Evolutionary conservation across 2,113 vertebrate species (phyloP).

Genomic region (Mionectes macconnelli): DNA sequence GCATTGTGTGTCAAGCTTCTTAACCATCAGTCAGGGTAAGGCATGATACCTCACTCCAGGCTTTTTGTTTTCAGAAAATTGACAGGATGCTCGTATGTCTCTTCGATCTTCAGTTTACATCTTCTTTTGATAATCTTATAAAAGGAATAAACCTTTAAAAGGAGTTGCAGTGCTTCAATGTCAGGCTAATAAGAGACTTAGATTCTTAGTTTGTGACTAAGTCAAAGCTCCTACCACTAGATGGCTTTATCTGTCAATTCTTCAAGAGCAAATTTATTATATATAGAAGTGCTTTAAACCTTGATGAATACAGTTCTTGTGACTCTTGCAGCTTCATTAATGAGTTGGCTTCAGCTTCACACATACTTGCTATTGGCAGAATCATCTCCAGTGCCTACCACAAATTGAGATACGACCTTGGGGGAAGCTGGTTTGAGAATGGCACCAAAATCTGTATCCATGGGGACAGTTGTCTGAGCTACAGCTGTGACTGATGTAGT

Average conservation of each 20-base stretch:
- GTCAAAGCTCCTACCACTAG: constrained; percentile 12
- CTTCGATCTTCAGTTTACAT: neutral
- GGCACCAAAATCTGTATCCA: neutral
- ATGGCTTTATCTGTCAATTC: constrained; percentile 29
- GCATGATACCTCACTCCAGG: neutral
- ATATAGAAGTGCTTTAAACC: neutral
- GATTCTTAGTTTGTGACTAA: neutral
- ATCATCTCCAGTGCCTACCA: neutral
- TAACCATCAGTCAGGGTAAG: neutral
- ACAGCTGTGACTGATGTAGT: neutral
- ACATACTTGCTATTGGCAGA: neutral
- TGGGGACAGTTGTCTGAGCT: neutral
- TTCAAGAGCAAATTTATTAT: neutral
- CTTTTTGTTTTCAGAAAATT: neutral
- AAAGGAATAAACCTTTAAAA: neutral
- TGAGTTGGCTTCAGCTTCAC: neutral
- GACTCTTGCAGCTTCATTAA: neutral
- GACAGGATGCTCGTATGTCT: neutral
- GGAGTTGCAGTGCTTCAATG: neutral
- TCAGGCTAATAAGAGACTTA: neutral
- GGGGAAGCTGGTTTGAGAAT: neutral
- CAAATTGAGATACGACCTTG: neutral
- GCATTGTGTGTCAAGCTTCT: neutral
- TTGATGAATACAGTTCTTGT: neutral
- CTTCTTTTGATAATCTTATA: neutral